Evolutionary conservation across 2,888 invertebrate species (phyloP).

Genomic region (Cantharis nigra): DNA sequence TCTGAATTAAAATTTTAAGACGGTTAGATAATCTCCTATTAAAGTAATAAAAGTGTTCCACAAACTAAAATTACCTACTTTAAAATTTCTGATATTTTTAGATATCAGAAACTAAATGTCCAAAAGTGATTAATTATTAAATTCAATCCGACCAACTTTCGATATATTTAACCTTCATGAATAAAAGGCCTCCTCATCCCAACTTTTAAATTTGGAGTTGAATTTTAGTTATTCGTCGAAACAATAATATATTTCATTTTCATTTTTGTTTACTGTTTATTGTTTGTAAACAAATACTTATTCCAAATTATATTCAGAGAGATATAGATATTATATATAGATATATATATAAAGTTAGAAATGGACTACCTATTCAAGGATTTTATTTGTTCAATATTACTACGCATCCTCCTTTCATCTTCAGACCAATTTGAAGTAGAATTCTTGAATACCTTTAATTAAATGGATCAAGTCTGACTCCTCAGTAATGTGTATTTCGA

Average conservation of each 20-base stretch:
- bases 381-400: neutral
- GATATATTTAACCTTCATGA: neutral
- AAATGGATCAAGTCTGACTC: neutral
- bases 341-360: neutral
- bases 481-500: neutral
- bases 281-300: too few relatives aligned
- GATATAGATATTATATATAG: too few relatives aligned
- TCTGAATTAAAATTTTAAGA: neutral
- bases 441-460: neutral
- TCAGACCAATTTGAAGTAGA: neutral
- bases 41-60: neutral
- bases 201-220: neutral
- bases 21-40: neutral
- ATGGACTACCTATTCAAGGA: neutral
- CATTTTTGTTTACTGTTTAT: too few relatives aligned
- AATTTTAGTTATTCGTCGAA: neutral
- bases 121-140: neutral
- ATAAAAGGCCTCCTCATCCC: neutral
- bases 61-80: neutral
- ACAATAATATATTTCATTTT: too few relatives aligned
- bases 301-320: too few relatives aligned
- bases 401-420: neutral
- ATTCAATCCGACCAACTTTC: neutral
- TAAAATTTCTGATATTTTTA: neutral
- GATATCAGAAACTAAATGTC: neutral